phyloP scores from a whole-genome alignment of 1,140 invertebrate species.

The Aethina tumida region DNA sequence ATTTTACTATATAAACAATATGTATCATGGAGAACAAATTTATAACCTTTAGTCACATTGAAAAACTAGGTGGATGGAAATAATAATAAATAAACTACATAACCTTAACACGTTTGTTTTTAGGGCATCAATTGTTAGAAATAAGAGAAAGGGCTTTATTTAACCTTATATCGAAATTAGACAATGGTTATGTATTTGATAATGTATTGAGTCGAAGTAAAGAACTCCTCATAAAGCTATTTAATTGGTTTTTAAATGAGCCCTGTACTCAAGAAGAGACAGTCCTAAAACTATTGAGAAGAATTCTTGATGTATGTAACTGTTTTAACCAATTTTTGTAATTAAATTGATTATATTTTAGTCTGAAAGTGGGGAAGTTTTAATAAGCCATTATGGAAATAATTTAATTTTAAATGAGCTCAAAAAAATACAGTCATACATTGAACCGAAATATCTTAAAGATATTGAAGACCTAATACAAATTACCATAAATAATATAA shows the following conservation, averaged over 20 bases:
- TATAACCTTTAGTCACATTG: too few species aligned
- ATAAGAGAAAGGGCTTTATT: constrained; percentile 32
- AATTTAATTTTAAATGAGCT: constrained; percentile 20
- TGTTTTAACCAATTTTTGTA: constrained; percentile 6
- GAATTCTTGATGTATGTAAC: constrained; percentile 23
- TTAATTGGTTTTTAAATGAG: constrained; percentile 33
- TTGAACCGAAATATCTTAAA: constrained; percentile 18
- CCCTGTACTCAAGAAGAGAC: constrained; percentile 21
- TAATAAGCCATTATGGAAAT: constrained; percentile 25
- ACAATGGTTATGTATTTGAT: constrained; percentile 29
- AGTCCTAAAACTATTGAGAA: constrained; percentile 26
- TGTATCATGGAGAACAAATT: too few species aligned
- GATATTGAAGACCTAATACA: constrained; percentile 10
- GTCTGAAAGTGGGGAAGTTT: constrained; percentile 22
- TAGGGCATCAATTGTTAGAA: constrained; percentile 33
- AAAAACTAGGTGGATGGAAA: too few species aligned
- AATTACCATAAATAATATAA: background rate
- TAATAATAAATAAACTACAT: too few species aligned
- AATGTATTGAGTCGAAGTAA: constrained; percentile 28
- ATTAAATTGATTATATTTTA: constrained; percentile 15
- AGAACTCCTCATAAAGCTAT: constrained; percentile 30
- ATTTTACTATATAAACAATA: too few species aligned
- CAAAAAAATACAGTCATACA: constrained; percentile 19
- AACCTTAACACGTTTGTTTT: constrained; percentile 15
- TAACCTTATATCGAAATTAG: constrained; percentile 31